phyloP scores from a whole-genome alignment of 1,140 invertebrate genomes.

The Drosophila guanche region DNA sequence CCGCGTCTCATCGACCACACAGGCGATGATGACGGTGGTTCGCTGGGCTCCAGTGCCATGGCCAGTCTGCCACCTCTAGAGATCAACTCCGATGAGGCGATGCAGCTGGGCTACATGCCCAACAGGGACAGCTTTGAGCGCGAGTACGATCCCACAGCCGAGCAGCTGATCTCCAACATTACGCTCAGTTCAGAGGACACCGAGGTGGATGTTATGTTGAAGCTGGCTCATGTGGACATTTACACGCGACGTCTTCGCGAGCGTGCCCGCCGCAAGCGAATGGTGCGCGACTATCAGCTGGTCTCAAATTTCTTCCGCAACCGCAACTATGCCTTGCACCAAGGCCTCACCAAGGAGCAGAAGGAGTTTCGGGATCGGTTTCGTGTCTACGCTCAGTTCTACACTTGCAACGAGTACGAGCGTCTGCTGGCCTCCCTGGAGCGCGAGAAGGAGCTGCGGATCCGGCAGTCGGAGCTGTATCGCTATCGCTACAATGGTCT shows the following conservation, averaged over 20 bases:
- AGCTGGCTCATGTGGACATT: slow-evolving; percentile 90
- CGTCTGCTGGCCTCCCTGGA: slow-evolving; percentile 90
- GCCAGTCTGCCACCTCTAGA: slow-evolving; percentile 90
- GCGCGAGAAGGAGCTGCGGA: slow-evolving; percentile 92
- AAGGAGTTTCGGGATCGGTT: slow-evolving; percentile 92
- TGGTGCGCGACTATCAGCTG: slow-evolving; percentile 93
- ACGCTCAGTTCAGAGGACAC: slow-evolving; percentile 92
- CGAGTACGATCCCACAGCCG: slow-evolving; percentile 96
- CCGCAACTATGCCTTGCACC: slow-evolving; percentile 72
- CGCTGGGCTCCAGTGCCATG: slow-evolving; percentile 87
- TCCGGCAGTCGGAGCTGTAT: slow-evolving; percentile 91
- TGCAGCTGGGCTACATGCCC: slow-evolving; percentile 97
- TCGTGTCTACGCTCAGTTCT: slow-evolving; percentile 94
- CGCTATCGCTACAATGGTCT: slow-evolving; percentile 92
- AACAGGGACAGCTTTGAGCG: slow-evolving; percentile 98
- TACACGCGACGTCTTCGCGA: slow-evolving; percentile 93
- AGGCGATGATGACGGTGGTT: slow-evolving; percentile 91
- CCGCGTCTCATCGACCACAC: slow-evolving; percentile 90
- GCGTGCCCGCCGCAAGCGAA: slow-evolving; percentile 92
- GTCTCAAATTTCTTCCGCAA: slow-evolving; percentile 91
- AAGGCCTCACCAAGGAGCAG: slow-evolving; percentile 83
- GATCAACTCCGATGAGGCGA: slow-evolving; percentile 91
- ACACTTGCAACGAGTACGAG: slow-evolving; percentile 92
- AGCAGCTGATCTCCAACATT: slow-evolving; percentile 93
- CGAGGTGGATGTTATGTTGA: slow-evolving; percentile 91